Conservation (phyloP, 1,140 invertebrate species). For the Tetramorium simillimum region DNA sequence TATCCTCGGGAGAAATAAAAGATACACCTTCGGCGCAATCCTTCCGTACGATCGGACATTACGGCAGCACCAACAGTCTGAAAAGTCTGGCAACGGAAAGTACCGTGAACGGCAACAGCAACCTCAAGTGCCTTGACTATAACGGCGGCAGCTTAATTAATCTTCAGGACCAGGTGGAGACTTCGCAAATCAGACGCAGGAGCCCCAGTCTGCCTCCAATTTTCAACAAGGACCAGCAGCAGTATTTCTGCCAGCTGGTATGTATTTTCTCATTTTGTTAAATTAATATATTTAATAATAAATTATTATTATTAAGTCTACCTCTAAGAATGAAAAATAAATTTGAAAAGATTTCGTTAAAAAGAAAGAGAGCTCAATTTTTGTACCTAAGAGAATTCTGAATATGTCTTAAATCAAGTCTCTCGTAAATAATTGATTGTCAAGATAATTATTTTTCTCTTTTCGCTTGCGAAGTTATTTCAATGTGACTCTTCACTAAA, state of each 20-base stretch:
- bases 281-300: not conserved
- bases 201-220: conserved; percentile 88
- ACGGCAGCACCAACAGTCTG: conserved; percentile 78
- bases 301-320: not conserved
- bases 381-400: not conserved
- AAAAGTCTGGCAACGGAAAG: conserved; percentile 71
- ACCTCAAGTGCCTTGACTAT: conserved; percentile 74
- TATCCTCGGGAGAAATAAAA: conserved; percentile 73
- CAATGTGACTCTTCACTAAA: not conserved
- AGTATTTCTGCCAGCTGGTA: conserved; percentile 70
- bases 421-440: not conserved
- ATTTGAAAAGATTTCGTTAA: not conserved
- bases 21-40: conserved; percentile 65
- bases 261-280: not conserved
- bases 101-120: conserved; percentile 65
- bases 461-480: not conserved
- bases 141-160: conserved; percentile 76
- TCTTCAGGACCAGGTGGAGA: conserved; percentile 76
- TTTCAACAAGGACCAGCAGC: conserved; percentile 82
- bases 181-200: conserved; percentile 77
- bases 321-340: not conserved
- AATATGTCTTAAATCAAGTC: not conserved
- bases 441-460: not conserved
- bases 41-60: conserved; percentile 72
- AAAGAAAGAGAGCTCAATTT: not conserved